A percentile compares a stretch with the other conserved stretches of the same genome.
Evolutionary conservation across 2,888 invertebrate genomes (phyloP).

Genomic region (Drosophila formosana): DNA sequence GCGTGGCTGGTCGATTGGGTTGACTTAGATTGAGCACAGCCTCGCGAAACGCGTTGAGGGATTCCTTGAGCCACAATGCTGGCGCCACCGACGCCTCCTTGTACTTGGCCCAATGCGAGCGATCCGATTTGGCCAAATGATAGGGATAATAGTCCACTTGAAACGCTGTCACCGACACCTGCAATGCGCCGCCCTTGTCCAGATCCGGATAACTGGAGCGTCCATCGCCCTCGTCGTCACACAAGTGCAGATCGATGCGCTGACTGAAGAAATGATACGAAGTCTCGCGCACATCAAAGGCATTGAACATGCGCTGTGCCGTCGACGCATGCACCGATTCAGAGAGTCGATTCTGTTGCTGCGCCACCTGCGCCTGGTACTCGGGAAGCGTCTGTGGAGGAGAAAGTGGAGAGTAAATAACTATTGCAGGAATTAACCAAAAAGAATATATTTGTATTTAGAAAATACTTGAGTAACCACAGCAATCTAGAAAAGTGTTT

Average conservation of each 20-base stretch:
- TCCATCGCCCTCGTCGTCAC: conserved; percentile 96
- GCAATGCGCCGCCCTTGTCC: conserved; percentile 96
- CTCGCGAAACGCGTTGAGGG: conserved; percentile 91
- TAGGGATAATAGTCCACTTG: conserved; percentile 98
- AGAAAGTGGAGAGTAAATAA: conserved; percentile 1
- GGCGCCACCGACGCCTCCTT: conserved; percentile 92
- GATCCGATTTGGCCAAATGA: conserved; percentile 94
- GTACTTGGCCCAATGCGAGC: conserved; percentile 95
- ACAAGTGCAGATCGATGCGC: conserved; percentile 97
- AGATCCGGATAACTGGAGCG: conserved; percentile 93
- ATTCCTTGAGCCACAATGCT: conserved; percentile 94
- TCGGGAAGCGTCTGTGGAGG: conserved; percentile 87
- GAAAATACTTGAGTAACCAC: too few species aligned
- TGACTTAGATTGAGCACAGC: conserved; percentile 91
- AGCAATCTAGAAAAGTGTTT: too few species aligned
- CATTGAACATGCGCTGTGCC: conserved; percentile 90
- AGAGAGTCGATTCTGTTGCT: conserved; percentile 84
- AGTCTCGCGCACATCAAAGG: conserved; percentile 98
- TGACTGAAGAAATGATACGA: conserved; percentile 98
- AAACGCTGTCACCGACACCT: conserved; percentile 94
- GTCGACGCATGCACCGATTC: conserved; percentile 83
- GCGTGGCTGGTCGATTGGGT: conserved; percentile 85
- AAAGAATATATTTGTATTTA: background rate
- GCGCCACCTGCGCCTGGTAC: conserved; percentile 90
- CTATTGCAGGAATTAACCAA: background rate